Evolutionary conservation across 2,888 invertebrate species (phyloP), one percentile per base, ranked within the genome.

Genomic region (Cheilosia scutellata): DNA sequence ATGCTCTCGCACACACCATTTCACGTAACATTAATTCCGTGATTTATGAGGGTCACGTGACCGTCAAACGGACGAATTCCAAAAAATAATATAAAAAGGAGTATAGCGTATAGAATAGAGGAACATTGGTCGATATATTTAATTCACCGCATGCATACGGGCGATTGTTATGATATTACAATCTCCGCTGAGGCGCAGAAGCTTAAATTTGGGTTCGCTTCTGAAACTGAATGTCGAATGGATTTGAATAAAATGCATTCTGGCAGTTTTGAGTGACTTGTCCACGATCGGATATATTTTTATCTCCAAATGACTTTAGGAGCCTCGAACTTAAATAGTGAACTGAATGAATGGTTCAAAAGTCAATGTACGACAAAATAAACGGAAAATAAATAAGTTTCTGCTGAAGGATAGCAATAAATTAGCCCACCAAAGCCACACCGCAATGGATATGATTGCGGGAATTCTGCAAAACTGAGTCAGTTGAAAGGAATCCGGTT

Each of bases 21-120:
- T 92, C 91, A 92, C 92, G 92, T 92, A 92, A 92, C 92, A 92
- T 92, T 92, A 92, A 92, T 91, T 92, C 92, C 88, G 91, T 92
- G 92, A 92, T 92, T 92, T 92, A 92, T 92, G 92, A 92, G 92
- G 92, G 92, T 92, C 92, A 92, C 92, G 92, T 92, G 92, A 91
- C 92, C 92, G 91, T 90, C 92, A 92, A 92, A 91, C 90, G 92
- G 90, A 90, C 91, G 90, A 90, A 88, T 90, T 89, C 74, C 86
- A 87, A 27, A 13, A 49, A 49, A 49, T 4, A 49, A 27, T 16
- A 51, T 4, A 27, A 51, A 27, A 86, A 77, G 60, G 63, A 74
- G 68, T 31, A 29, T 37, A 20, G 20, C 20, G 20, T 20, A 31
- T 37, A 33, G 57, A 62, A 74, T 66, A 44, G 47, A 65, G 51